Evolutionary conservation across 2,113 vertebrate genomes (phyloP).

Genomic region (Geococcyx californianus): DNA sequence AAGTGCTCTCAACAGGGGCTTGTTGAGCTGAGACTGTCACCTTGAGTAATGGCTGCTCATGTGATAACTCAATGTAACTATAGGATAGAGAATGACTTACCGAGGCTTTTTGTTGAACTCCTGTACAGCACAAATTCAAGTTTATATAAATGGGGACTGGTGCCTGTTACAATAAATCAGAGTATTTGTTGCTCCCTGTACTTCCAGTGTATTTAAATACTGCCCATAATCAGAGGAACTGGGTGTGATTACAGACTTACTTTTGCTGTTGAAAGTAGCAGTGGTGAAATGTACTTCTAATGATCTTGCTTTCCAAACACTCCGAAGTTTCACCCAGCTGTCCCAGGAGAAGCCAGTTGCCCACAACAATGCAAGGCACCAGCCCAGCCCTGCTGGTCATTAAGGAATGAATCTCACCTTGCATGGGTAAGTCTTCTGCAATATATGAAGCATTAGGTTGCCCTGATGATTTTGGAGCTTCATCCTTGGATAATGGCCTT

Average conservation of each 20-base stretch:
- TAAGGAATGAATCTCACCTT: rapidly evolving
- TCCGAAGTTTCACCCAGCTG: background rate
- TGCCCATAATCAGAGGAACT: background rate
- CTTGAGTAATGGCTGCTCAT: slow-evolving; percentile 46
- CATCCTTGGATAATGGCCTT: background rate
- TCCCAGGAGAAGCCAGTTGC: background rate
- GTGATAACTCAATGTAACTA: slow-evolving; percentile 31
- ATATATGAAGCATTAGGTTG: background rate
- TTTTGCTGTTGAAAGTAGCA: background rate
- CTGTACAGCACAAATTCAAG: background rate
- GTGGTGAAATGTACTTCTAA: background rate
- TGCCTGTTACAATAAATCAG: slow-evolving; percentile 12
- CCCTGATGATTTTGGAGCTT: background rate
- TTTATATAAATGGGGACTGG: background rate
- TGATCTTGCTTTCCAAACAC: background rate
- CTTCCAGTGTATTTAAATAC: background rate
- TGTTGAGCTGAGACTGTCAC: slow-evolving; percentile 23
- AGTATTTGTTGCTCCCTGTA: background rate
- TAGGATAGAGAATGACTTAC: background rate
- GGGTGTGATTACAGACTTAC: background rate
- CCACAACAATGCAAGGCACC: rapidly evolving
- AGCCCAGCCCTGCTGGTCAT: background rate
- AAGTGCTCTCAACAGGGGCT: background rate
- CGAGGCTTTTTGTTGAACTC: background rate
- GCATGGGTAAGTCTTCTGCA: rapidly evolving